Percentiles rank a stretch among this genome's conserved stretches.
These are phyloP conservation scores for Lamellibrachia columna DNA, from an alignment of 2,888 invertebrate species.

Conservation along the genomic window DNA sequence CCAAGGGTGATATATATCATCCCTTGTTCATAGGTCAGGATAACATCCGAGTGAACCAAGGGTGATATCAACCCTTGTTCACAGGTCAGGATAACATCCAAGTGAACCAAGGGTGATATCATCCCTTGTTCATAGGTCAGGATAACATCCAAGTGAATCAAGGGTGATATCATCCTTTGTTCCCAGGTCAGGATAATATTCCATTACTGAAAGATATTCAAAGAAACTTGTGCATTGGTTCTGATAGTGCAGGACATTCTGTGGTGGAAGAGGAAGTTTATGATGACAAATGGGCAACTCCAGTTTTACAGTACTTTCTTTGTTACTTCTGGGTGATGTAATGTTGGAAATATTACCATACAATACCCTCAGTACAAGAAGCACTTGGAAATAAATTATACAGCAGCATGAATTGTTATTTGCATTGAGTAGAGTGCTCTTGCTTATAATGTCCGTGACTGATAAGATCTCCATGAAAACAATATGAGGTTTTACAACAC, in stretches of 20 bases:
- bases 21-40: too few species aligned
- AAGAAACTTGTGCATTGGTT: background rate
- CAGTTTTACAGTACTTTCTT: background rate
- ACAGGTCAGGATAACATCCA: too few species aligned
- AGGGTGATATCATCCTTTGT: too few species aligned
- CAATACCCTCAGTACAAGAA: background rate
- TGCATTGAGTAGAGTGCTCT: background rate
- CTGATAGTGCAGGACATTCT: background rate
- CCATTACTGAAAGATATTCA: background rate
- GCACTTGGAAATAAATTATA: background rate
- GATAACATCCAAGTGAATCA: too few species aligned
- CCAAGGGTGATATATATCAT: too few species aligned
- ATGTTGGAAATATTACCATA: background rate
- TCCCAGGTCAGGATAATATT: too few species aligned
- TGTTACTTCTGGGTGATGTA: background rate
- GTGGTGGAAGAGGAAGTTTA: background rate
- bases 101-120: too few species aligned
- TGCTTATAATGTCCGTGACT: background rate
- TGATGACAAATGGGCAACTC: background rate
- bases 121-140: too few species aligned
- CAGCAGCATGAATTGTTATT: background rate
- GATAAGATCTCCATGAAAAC: too few species aligned
- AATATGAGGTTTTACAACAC: too few species aligned
- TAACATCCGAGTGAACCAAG: too few species aligned
- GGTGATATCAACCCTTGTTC: too few species aligned